Evolutionary conservation across 2,888 invertebrate genomes (phyloP).

Genomic region (Stenolophus ochropezus): DNA sequence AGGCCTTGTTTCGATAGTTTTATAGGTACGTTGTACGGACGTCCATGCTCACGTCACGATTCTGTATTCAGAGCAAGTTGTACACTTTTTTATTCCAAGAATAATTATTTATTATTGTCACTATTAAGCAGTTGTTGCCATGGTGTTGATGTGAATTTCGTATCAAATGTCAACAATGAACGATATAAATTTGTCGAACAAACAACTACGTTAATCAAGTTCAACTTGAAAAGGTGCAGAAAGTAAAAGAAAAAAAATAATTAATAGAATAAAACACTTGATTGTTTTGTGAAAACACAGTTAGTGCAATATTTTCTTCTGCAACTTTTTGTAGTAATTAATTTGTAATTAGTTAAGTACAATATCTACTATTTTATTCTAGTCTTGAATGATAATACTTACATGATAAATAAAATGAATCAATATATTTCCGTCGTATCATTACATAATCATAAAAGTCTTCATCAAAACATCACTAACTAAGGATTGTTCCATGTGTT

Average conservation of each 20-base stretch:
- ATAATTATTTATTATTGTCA: conserved; percentile 26
- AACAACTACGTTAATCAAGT: neutral
- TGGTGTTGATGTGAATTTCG: conserved; percentile 13
- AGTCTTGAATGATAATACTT: conserved; percentile 43
- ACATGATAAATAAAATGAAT: conserved; percentile 51
- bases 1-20: conserved; percentile 56
- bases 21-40: conserved; percentile 30
- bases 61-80: conserved; percentile 37
- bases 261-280: conserved; percentile 21
- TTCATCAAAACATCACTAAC: conserved; percentile 35
- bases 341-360: conserved; percentile 48
- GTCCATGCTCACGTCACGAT: conserved; percentile 43
- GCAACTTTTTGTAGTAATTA: conserved; percentile 37
- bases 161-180: conserved; percentile 32
- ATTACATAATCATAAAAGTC: conserved; percentile 43
- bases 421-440: conserved; percentile 56
- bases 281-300: conserved; percentile 33
- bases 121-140: conserved; percentile 8
- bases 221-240: conserved; percentile 19
- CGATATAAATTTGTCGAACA: neutral
- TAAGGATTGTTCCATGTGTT: conserved; percentile 36
- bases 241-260: conserved; percentile 1
- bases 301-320: conserved; percentile 47
- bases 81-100: conserved; percentile 46
- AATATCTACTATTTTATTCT: conserved; percentile 45